Percentiles rank a stretch among this genome's conserved stretches.
Evolutionary conservation across 2,888 invertebrate genomes (phyloP).

Genomic region (Lathronympha strigana): DNA sequence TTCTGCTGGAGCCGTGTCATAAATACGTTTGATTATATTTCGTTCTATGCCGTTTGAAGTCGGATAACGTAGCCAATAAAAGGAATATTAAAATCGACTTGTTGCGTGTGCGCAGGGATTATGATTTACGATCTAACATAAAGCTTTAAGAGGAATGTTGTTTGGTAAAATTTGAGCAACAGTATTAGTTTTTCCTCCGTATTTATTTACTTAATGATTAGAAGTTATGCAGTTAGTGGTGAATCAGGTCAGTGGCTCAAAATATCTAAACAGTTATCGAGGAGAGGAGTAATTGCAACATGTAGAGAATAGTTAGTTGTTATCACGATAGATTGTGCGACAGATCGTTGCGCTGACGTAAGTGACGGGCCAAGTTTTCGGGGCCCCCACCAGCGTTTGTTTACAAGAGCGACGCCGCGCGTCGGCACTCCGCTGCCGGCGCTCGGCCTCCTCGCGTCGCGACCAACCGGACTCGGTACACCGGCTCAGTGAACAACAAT

Average conservation of each 20-base stretch:
- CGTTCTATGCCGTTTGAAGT: conserved; percentile 51
- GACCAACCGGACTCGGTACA: conserved; percentile 40
- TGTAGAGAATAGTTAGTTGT: conserved; percentile 15
- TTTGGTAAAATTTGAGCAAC: conserved; percentile 14
- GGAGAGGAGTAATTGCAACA: conserved; percentile 24
- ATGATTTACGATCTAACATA: conserved; percentile 33
- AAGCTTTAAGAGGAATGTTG: conserved; percentile 29
- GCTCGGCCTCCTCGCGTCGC: conserved; percentile 30
- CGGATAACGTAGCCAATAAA: conserved; percentile 53
- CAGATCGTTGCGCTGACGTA: conserved; percentile 68
- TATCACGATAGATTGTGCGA: conserved; percentile 45
- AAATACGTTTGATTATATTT: conserved; percentile 52
- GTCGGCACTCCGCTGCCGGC: conserved; percentile 78
- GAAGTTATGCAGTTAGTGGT: neutral
- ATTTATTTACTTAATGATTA: neutral
- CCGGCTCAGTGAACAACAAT: conserved; percentile 44
- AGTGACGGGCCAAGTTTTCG: conserved; percentile 81
- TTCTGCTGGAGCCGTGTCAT: conserved; percentile 46
- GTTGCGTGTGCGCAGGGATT: conserved; percentile 36
- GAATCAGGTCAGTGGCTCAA: conserved; percentile 26
- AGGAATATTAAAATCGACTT: conserved; percentile 52
- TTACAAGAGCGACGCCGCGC: conserved; percentile 75
- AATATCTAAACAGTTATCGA: conserved; percentile 28
- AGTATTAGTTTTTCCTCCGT: neutral
- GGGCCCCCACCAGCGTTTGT: conserved; percentile 82